These are phyloP conservation scores for Balaeniceps rex DNA, from an alignment of 2,113 vertebrate species.

Conservation along the genomic window DNA sequence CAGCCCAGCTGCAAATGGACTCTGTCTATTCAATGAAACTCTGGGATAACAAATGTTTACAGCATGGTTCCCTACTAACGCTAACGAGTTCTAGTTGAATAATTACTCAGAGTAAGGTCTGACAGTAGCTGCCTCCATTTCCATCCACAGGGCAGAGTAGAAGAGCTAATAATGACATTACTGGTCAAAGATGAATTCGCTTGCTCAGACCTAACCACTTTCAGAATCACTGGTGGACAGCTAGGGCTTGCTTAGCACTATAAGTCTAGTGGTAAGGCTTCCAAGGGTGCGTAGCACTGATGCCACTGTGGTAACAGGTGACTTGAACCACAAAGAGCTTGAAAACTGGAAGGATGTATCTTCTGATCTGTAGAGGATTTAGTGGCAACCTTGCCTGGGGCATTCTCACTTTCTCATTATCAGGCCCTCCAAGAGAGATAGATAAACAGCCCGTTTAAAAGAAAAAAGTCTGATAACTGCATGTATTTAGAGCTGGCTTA, in stretches of 20 bases:
- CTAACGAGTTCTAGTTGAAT: not conserved
- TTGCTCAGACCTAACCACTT: not conserved
- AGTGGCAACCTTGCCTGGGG: not conserved
- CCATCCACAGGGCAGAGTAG: not conserved
- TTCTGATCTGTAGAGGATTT: not conserved
- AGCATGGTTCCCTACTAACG: not conserved
- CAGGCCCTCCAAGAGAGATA: not conserved
- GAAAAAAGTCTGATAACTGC: not conserved
- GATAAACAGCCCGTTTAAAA: not conserved
- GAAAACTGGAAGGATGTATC: not conserved
- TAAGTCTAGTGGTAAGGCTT: not conserved
- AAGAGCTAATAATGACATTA: not conserved
- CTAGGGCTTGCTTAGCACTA: not conserved
- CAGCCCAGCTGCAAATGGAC: not conserved
- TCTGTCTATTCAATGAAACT: not conserved
- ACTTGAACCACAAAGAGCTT: not conserved
- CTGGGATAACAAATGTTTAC: not conserved
- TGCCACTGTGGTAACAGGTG: not conserved
- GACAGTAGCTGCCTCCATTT: not conserved
- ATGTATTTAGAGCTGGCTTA: not conserved
- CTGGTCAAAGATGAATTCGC: not conserved
- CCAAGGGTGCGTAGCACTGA: not conserved
- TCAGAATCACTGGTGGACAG: not conserved
- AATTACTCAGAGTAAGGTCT: not conserved
- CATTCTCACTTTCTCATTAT: not conserved